Evolutionary conservation across 1,140 invertebrate species (phyloP), one percentile per base, ranked within the genome.

Genomic region (Zaprionus taronus): DNA sequence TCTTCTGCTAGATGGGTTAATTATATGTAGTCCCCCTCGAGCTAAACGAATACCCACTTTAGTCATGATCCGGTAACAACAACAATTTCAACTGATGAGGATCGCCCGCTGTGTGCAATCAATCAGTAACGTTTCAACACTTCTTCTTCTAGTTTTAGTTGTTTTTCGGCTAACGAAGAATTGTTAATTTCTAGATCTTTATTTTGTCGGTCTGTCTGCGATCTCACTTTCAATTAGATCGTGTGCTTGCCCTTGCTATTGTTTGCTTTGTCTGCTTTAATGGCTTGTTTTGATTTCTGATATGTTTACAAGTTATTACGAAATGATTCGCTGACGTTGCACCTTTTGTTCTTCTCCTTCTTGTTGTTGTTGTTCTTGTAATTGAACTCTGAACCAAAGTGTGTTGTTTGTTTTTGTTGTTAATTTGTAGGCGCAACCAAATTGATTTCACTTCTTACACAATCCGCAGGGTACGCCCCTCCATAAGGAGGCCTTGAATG

Each of bases 361-460:
- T 49, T 70, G 11, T 47, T 72, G n/a, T 66, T 34, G 0, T 66
- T 65, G 36, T 22, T 76, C 49, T 80, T 68, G 69, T 70, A 80
- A 81, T 75, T 89, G 85, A 87, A 80, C 83, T 87, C 72, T 87
- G 83, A 80, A 87, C 83, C 63, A 38, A 55, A 79, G 31, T 58
- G 44, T 77, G 17, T 58, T 77, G 17, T 58, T 66, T 51, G 64
- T 61, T 62, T 77, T 73, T 55, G 77, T 67, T 49, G 77, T 74
- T 84, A 81, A 77, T 87, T 86, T 80, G 67, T 77, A 74, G 69
- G 77, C 67, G 47, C 11, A 64, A 49, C 57, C 63, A 74, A 74
- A 79, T 75, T 79, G 66, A 79, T 76, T 81, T 55, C 62, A 58
- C 38, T 65, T 72, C 44, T 84, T 84, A 66, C 74, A 81, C 56